Percentiles rank a stretch among this genome's conserved stretches.
These are phyloP conservation scores for Carpatolechia fugitivella DNA, from an alignment of 2,888 invertebrate species.

Conservation along the genomic window DNA sequence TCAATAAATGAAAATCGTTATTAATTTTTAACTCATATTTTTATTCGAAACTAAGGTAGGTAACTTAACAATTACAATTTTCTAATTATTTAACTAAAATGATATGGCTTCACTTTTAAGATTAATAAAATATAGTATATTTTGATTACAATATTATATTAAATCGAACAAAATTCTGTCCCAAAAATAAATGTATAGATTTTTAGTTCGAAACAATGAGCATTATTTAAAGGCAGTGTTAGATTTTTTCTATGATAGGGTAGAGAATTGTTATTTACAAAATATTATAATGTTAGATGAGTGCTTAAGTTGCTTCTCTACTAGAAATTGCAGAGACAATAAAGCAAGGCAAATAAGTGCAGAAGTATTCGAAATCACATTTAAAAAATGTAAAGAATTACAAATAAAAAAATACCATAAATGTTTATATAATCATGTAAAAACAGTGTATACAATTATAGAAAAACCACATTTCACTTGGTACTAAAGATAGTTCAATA, in stretches of 20 bases:
- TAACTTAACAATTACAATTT: constrained; percentile 64
- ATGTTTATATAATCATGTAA: too few relatives aligned
- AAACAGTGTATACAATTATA: too few relatives aligned
- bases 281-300: constrained; percentile 5
- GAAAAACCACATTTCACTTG: too few relatives aligned
- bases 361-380: constrained; percentile 28
- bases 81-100: constrained; percentile 46
- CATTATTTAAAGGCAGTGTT: constrained; percentile 29
- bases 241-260: neutral
- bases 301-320: constrained; percentile 37
- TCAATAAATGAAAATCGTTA: too few relatives aligned
- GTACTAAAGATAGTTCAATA: too few relatives aligned
- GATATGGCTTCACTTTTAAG: constrained; percentile 67
- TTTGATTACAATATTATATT: neutral
- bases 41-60: constrained; percentile 54
- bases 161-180: neutral
- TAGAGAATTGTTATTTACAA: constrained; percentile 23
- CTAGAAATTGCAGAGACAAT: constrained; percentile 36
- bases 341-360: constrained; percentile 29
- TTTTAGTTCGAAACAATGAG: constrained; percentile 19
- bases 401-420: neutral
- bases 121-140: constrained; percentile 10
- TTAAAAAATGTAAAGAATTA: constrained; percentile 29
- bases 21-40: constrained; percentile 8
- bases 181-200: neutral